Conservation (phyloP, 2,888 invertebrate genomes). For the Chelonus formosanus region DNA sequence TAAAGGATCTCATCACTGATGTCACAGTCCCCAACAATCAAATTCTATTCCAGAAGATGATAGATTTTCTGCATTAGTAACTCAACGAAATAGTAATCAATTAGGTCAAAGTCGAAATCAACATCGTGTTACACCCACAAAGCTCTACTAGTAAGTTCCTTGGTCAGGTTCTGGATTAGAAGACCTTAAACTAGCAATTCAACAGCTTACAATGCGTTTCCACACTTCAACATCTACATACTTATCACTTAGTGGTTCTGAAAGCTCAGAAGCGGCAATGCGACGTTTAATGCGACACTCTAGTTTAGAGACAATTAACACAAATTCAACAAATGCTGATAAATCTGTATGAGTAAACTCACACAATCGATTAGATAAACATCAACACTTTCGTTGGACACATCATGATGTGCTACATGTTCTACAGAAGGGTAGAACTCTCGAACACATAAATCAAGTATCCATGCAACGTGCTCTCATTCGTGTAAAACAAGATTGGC, state of each 20-base stretch:
- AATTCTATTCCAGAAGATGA: conserved; percentile 72
- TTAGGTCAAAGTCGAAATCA: conserved; percentile 72
- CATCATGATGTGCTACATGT: conserved; percentile 85
- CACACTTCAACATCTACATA: conserved; percentile 87
- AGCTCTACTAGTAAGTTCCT: conserved; percentile 73
- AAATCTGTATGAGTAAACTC: conserved; percentile 95
- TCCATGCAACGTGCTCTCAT: conserved; percentile 88
- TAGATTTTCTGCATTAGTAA: conserved; percentile 72
- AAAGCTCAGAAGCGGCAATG: conserved; percentile 75
- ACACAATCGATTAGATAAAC: conserved; percentile 86
- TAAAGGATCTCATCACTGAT: conserved; percentile 65
- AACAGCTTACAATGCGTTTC: conserved; percentile 86
- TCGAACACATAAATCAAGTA: conserved; percentile 80
- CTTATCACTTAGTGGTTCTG: conserved; percentile 84
- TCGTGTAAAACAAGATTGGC: conserved; percentile 82
- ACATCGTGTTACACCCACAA: conserved; percentile 75
- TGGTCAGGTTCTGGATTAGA: conserved; percentile 87
- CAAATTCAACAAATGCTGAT: conserved; percentile 89
- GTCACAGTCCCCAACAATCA: conserved; percentile 66
- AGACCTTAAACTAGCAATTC: conserved; percentile 88
- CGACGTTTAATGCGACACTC: conserved; percentile 80
- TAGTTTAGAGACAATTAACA: conserved; percentile 89
- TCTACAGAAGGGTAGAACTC: conserved; percentile 81
- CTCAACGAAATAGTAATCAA: conserved; percentile 73
- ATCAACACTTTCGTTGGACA: conserved; percentile 90